Base-by-base conservation (phyloP, 2,888 invertebrate genomes). In the Rhamphomyia laevipes region DNA sequence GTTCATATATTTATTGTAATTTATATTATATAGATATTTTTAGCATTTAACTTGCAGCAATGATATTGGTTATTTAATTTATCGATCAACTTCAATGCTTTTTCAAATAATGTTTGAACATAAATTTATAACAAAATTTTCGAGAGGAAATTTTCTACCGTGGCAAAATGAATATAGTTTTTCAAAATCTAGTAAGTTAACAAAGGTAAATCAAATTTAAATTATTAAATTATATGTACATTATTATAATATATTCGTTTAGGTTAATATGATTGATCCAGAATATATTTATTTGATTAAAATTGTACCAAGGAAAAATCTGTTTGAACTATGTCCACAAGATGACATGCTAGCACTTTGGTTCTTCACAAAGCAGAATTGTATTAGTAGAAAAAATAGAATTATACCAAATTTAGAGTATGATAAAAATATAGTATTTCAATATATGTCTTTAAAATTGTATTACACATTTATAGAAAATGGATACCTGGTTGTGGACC, bases 351-450 rank as follows among this genome's bases (percentile, higher is more conserved):
- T 78, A 37, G 69, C 78, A 0, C 73, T 86, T 33, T 84, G 79
- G 77, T 82, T 78, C 65, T 89, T 87, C 62, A 71, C 85, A 12
- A 77, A 75, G 56, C 78, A 82, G 48, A 77, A 81, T 57, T 76
- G 79, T 63, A 69, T 75, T 43, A 75, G 76, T 31, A 76, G 80
- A 47, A 71, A 69, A 10, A 77, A 73, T 45, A 74, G 74, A 58
- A 70, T 88, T 11, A 84, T 88, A 63, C 82, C 84, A 12, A 76
- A 78, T 63, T 61, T 87, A 53, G 88, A 88, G 86, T 85, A 70
- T n/a, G 23, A 10, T 11, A 10, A 16, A 10, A 48, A 40, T 6
- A 18, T 3, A 17, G 4, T 12, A 21, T 43, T 35, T 43, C 15
- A 15, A 45, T 10, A n/a, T n/a, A n/a, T n/a, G n/a, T n/a, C n/a